A percentile compares a stretch with the other conserved stretches of the same genome.
phyloP scores from a whole-genome alignment of 2,888 invertebrate species.

The Apotomis capreana region DNA sequence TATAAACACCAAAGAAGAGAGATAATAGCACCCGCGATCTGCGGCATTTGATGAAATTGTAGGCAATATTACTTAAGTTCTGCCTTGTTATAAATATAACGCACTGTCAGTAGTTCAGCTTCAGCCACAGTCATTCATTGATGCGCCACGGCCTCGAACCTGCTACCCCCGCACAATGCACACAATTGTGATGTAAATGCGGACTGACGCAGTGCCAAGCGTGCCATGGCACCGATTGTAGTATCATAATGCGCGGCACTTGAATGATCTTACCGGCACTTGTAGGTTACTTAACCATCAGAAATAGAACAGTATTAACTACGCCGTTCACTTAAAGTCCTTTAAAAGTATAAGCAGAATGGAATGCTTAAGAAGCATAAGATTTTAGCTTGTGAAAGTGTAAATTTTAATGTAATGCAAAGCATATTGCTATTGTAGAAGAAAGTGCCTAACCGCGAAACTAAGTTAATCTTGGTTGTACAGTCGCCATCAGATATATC shows the following conservation, averaged over 20 bases:
- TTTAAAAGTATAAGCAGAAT: too few species aligned
- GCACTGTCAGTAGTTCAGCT: neutral
- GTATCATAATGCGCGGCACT: conserved; percentile 15
- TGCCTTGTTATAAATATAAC: neutral
- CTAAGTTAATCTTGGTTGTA: too few species aligned
- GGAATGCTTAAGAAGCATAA: neutral
- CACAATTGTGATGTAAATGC: conserved; percentile 77
- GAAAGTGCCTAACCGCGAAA: too few species aligned
- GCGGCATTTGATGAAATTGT: too few species aligned
- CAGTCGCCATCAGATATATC: too few species aligned
- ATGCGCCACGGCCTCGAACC: conserved; percentile 74
- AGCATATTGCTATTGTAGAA: too few species aligned
- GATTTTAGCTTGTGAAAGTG: neutral
- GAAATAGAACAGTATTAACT: conserved; percentile 8
- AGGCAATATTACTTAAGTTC: neutral
- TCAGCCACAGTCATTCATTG: conserved; percentile 43
- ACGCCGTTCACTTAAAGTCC: neutral
- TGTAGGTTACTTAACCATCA: conserved; percentile 17
- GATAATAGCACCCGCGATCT: too few species aligned
- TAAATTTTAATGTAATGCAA: neutral
- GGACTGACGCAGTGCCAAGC: conserved; percentile 65
- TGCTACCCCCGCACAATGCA: conserved; percentile 74
- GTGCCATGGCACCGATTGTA: conserved; percentile 63
- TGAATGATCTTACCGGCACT: conserved; percentile 24
- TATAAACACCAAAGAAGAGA: too few species aligned